Percentiles rank a stretch among this genome's conserved stretches.
Conservation (phyloP, 2,888 invertebrate species). For the Polyommatus icarus region DNA sequence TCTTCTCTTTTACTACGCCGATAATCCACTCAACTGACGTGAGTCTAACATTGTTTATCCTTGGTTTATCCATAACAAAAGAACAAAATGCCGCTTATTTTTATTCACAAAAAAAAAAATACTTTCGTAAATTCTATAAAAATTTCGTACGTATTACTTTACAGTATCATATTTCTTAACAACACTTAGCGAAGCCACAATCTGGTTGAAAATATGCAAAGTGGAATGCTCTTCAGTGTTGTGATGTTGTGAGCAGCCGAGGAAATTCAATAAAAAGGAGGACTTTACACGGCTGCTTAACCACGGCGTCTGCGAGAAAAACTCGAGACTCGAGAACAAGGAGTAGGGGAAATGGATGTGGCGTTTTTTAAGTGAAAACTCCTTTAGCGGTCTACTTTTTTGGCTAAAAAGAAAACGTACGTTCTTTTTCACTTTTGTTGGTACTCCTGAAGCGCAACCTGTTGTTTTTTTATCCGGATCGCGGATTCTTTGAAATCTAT, state of each 20-base stretch:
- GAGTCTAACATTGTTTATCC: no score
- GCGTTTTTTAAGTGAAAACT: neutral
- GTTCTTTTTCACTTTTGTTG: no score
- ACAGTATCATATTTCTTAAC: neutral
- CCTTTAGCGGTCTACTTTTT: no score
- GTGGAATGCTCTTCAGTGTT: constrained; percentile 9
- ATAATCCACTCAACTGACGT: no score
- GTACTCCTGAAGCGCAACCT: no score
- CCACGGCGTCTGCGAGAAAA: constrained; percentile 53
- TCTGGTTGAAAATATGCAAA: neutral
- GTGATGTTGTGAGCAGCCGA: constrained; percentile 38
- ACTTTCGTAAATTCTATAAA: neutral
- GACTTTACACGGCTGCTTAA: constrained; percentile 63
- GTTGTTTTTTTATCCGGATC: no score
- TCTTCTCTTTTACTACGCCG: no score
- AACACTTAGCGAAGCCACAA: constrained; percentile 7
- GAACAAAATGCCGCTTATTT: no score
- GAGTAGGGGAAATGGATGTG: constrained; percentile 39
- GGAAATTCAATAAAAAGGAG: constrained; percentile 30
- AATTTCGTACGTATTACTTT: neutral
- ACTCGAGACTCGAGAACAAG: constrained; percentile 46
- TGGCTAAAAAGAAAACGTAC: no score
- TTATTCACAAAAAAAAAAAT: neutral
- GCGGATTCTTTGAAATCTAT: no score
- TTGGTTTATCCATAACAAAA: no score